Base-by-base conservation (phyloP, 37 sponge, comb jelly and placozoan species). In the Amphimedon queenslandica region DNA sequence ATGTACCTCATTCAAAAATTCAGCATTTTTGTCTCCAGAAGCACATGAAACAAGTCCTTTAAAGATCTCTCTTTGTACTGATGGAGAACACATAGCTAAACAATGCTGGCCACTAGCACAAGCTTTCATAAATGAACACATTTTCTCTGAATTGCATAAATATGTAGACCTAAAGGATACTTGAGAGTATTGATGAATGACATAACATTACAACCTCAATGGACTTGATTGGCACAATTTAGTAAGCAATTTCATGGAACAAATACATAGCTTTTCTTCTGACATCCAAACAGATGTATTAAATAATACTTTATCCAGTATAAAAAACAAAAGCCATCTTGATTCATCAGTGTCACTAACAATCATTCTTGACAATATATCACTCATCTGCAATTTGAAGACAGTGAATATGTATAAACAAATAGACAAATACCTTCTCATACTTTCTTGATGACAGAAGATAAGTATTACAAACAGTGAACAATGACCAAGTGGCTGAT, bases 281-380 rank as follows among this genome's bases (percentile, higher is more conserved):
- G 75, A 56, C 2, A 79, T 63, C 93, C 93, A 93, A 30, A 76
- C 75, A 23, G 79, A 68, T 27, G 89, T 36, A 61, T 93, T 84
- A 36, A 77, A 81, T 35, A 42, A 37, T 18, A 74, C 86, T 61
- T 68, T 81, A 39, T 89, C 83, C 57, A 84, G 27, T n/a, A 93
- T 40, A 55, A 84, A 74, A 30, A 37, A 47, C 16, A 67, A 47
- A 38, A 89, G 66, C 71, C 82, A 77, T 20, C 21, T 38, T 1
- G 69, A 73, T 1, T 42, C 27, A 27, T 51, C 28, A 37, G 77
- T 75, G 55, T 69, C 79, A 32, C 34, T n/a, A 55, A 87, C 87
- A 78, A 91, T n/a, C n/a, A n/a, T n/a, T n/a, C n/a, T n/a, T n/a
- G n/a, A n/a, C n/a, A n/a, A n/a, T n/a, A n/a, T n/a, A n/a, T n/a